Evolutionary conservation across 2,113 vertebrate species (phyloP).

Genomic region (Neogobius melanostomus): DNA sequence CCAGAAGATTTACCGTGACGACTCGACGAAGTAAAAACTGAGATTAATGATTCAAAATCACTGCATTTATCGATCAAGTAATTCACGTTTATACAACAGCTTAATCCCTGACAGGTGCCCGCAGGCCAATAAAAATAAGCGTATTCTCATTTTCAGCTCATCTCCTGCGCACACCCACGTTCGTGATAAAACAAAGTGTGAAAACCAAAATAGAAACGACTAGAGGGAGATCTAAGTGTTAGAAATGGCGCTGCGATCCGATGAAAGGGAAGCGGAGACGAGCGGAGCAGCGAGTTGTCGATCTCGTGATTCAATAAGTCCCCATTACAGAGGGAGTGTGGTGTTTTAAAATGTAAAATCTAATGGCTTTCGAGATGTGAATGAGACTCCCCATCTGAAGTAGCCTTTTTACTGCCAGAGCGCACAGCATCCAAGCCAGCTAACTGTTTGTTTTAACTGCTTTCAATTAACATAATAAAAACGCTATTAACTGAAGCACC

Average conservation of each 20-base stretch:
- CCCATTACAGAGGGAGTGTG: slow-evolving; percentile 5
- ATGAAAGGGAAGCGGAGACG: slow-evolving; percentile 17
- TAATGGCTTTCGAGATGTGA: slow-evolving; percentile 31
- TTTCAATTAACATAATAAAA: slow-evolving; percentile 31
- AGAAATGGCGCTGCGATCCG: slow-evolving; percentile 16
- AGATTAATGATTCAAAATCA: neutral
- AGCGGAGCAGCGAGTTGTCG: slow-evolving; percentile 12
- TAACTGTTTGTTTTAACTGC: slow-evolving; percentile 28
- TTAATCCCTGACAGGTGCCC: neutral
- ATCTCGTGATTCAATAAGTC: slow-evolving; percentile 33
- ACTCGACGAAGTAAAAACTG: neutral
- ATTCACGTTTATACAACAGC: neutral
- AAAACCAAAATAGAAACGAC: slow-evolving; percentile 11
- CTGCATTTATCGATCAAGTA: neutral
- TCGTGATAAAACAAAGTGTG: slow-evolving; percentile 32
- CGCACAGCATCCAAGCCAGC: slow-evolving; percentile 30
- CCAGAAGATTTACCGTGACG: neutral
- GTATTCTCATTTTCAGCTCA: slow-evolving; percentile 2
- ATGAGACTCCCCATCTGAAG: slow-evolving; percentile 32
- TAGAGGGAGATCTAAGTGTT: slow-evolving; percentile 20
- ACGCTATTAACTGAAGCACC: slow-evolving; percentile 26
- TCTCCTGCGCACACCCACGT: slow-evolving; percentile 34
- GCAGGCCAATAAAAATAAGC: neutral
- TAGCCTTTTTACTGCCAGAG: slow-evolving; percentile 27
- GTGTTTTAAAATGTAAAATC: slow-evolving; percentile 22